These are phyloP conservation scores for Echiichthys vipera DNA, from an alignment of 2,797 vertebrate species.

Conservation along the genomic window DNA sequence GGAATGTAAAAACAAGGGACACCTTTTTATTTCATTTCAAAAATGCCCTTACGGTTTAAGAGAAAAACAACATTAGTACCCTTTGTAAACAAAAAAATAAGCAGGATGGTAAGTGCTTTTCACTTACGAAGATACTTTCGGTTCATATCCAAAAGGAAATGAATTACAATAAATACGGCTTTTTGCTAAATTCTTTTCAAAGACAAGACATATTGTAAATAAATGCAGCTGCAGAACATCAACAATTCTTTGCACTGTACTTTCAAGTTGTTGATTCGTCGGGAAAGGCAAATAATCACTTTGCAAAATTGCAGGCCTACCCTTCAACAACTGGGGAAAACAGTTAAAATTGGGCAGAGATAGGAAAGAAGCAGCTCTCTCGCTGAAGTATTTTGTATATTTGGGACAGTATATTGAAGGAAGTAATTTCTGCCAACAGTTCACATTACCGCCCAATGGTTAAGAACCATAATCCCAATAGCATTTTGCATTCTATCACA, in stretches of 20 bases:
- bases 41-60: constrained; percentile 50
- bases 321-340: constrained; percentile 80
- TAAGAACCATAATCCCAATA: constrained; percentile 83
- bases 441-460: constrained; percentile 82
- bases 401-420: constrained; percentile 83
- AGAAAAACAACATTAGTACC: constrained; percentile 41
- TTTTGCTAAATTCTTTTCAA: constrained; percentile 60
- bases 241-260: constrained; percentile 81
- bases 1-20: constrained; percentile 70
- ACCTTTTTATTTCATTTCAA: constrained; percentile 52
- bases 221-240: constrained; percentile 73
- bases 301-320: constrained; percentile 84
- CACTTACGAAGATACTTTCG: constrained; percentile 43
- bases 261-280: constrained; percentile 85
- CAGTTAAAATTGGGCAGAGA: constrained; percentile 77
- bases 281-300: constrained; percentile 85
- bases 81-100: constrained; percentile 69
- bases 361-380: constrained; percentile 72
- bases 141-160: constrained; percentile 51
- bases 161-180: constrained; percentile 60
- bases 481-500: constrained; percentile 81
- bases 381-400: constrained; percentile 75
- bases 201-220: constrained; percentile 68
- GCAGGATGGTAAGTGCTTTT: constrained; percentile 56
- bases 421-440: constrained; percentile 83